Conservation (phyloP, 2,113 vertebrate genomes). For the Tachysurus vachellii region DNA sequence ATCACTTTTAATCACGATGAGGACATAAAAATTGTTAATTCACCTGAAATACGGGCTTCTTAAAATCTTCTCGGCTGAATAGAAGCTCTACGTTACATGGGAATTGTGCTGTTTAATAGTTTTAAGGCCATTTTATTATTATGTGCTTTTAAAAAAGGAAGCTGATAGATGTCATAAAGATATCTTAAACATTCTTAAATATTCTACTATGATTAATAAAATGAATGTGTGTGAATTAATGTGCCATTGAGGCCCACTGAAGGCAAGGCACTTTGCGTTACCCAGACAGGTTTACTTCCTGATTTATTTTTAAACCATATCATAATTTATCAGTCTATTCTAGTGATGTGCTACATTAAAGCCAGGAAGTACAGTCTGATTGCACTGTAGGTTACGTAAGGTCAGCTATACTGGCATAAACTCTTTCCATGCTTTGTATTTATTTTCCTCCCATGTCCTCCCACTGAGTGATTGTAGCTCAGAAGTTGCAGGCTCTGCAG, state of each 20-base stretch:
- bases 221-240: neutral
- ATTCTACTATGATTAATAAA: neutral
- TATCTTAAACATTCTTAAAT: neutral
- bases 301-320: neutral
- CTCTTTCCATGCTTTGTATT: neutral
- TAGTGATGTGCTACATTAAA: neutral
- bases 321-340: neutral
- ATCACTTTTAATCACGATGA: neutral
- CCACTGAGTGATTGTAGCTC: neutral
- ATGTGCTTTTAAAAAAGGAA: neutral
- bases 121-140: neutral
- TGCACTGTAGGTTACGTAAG: neutral
- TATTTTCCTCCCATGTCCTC: neutral
- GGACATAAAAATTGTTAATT: neutral
- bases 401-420: neutral
- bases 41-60: neutral
- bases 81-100: neutral
- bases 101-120: neutral
- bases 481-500: conserved; percentile 37
- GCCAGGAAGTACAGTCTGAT: conserved; percentile 2
- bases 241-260: neutral
- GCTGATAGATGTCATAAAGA: neutral
- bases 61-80: neutral
- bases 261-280: neutral
- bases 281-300: neutral